Conservation (phyloP, 2,888 invertebrate species). For the Cataglyphis altisquamis region DNA sequence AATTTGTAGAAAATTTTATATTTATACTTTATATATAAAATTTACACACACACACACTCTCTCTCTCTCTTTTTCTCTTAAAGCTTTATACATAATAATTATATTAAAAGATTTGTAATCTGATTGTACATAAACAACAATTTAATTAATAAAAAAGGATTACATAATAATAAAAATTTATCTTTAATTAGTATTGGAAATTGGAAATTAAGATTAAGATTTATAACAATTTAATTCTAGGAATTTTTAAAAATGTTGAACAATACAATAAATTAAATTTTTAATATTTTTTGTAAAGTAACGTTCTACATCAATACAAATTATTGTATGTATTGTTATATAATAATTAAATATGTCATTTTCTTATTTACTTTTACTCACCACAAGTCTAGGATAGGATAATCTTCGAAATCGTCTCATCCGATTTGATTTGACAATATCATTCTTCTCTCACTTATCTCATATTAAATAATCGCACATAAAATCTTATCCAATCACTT, state of each 20-base stretch:
- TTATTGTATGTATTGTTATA: not conserved
- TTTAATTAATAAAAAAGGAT: not conserved
- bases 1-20: not conserved
- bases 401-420: not conserved
- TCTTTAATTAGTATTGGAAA: not conserved
- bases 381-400: not conserved
- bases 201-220: not conserved
- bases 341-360: not conserved
- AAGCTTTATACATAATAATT: not conserved
- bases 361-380: conserved; percentile 3
- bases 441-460: conserved; percentile 4
- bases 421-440: not conserved
- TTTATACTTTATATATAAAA: not conserved
- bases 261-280: not conserved
- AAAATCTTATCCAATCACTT: not conserved
- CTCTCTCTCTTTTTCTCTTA: too few relatives aligned
- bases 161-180: not conserved
- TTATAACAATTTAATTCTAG: not conserved
- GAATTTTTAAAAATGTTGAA: not conserved
- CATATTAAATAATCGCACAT: conserved; percentile 35
- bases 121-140: not conserved
- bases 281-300: not conserved
- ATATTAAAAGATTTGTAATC: not conserved
- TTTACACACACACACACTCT: too few relatives aligned
- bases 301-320: not conserved